Base-by-base conservation (phyloP, 2,113 vertebrate species). In the Etheostoma cragini region DNA sequence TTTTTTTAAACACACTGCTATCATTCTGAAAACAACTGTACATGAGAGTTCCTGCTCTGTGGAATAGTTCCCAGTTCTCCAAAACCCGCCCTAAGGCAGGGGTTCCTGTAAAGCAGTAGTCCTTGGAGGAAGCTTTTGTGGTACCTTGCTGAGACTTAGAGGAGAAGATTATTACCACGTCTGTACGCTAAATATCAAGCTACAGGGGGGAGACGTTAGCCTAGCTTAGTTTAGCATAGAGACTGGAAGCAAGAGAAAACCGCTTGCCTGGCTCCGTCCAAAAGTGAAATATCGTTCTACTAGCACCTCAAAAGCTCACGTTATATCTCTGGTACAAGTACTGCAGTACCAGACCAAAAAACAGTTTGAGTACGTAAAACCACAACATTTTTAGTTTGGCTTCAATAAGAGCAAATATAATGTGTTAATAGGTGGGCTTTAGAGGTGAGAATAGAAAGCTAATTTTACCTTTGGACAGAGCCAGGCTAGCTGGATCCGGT, bases 71-170 rank as follows among this genome's bases (percentile, higher is more conserved):
- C 56, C 22, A 38, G 14, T 76, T 82, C 72, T 86, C 81, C 85
- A 66, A 81, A 81, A 88, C 82, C 72, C 82, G 68, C 76, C 13
- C 22, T 17, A 63, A 81, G 52, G 65, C 74, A 69, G 63, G 16
- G 6, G 16, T 56, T 68, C 21, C 62, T 22, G 58, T n/a, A 53
- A 21, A 61, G 56, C 56, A 77, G 33, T 1, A 22, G 15, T 53
- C 47, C 56, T 50, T 49, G 3, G 24, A 65, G 47, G 57, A 69
- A 1, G 1, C 21, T 60, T 16, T 6, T 49, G 45, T 38, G 21
- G 14, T 38, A 54, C 49, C 42, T 61, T 6, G 33, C 38, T 12
- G 1, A 11, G 17, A 33, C 10, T 52, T 46, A 10, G 21, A 21
- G 4, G 33, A 62, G 49, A 67, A 67, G 26, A 50, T 22, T 0